A percentile compares a stretch with the other conserved stretches of the same genome.
phyloP scores from a whole-genome alignment of 2,888 invertebrate species.

The Bellardia pandia region DNA sequence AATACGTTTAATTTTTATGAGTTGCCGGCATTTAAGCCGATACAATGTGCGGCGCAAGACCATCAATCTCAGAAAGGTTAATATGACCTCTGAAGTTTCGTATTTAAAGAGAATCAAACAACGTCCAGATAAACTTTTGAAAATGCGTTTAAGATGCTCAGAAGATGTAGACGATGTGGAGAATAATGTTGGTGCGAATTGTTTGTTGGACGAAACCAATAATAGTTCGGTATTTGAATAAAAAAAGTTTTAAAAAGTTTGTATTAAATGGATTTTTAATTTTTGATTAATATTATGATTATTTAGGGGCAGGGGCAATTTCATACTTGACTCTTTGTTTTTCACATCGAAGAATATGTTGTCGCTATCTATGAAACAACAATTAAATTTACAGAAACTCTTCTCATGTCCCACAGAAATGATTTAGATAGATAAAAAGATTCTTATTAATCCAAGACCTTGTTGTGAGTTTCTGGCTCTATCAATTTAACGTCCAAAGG shows the following conservation, averaged over 20 bases:
- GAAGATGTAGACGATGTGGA: constrained; percentile 13
- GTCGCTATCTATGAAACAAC: too few relatives aligned
- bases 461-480: too few relatives aligned
- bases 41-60: neutral
- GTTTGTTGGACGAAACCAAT: neutral
- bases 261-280: neutral
- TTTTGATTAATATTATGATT: too few relatives aligned
- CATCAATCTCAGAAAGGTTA: neutral
- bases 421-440: too few relatives aligned
- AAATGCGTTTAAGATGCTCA: constrained; percentile 38
- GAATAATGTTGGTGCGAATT: neutral
- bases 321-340: too few relatives aligned
- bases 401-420: too few relatives aligned
- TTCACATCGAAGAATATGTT: too few relatives aligned
- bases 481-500: too few relatives aligned
- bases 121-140: constrained; percentile 35
- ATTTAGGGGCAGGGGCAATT: too few relatives aligned
- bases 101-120: constrained; percentile 3
- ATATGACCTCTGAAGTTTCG: neutral
- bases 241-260: neutral
- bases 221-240: constrained; percentile 63
- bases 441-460: too few relatives aligned
- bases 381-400: too few relatives aligned
- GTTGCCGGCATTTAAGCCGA: neutral
- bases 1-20: neutral